These are phyloP conservation scores for Tenthredo mesomela DNA, from an alignment of 2,888 invertebrate species.

Conservation along the genomic window DNA sequence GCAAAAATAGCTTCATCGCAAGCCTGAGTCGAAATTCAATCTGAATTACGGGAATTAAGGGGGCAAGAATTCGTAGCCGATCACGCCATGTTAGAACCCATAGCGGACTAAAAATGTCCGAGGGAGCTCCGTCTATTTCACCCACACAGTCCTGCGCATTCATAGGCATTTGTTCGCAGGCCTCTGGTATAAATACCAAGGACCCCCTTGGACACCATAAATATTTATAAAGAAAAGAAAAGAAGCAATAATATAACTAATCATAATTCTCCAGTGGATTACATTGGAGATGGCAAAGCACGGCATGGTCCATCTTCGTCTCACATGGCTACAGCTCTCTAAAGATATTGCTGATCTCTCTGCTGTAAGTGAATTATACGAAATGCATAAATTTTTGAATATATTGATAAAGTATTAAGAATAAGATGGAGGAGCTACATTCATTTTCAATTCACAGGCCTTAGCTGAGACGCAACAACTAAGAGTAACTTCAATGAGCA, in stretches of 20 bases:
- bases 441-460: slow-evolving; percentile 79
- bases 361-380: slow-evolving; percentile 81
- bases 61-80: no score
- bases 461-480: slow-evolving; percentile 87
- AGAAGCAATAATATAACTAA: slow-evolving; percentile 47
- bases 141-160: no score
- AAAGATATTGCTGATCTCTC: slow-evolving; percentile 86
- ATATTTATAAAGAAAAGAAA: no score
- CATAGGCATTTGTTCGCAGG: no score
- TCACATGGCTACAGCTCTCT: slow-evolving; percentile 93
- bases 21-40: no score
- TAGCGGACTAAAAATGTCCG: no score
- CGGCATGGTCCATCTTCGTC: slow-evolving; percentile 93
- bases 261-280: slow-evolving; percentile 87
- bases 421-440: not conserved
- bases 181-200: no score
- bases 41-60: no score
- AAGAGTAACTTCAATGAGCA: slow-evolving; percentile 87
- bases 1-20: no score
- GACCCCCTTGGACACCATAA: no score
- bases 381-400: not conserved
- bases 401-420: not conserved
- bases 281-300: slow-evolving; percentile 97
- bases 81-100: no score
- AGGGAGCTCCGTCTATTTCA: no score